Evolutionary conservation across 2,113 vertebrate genomes (phyloP).

Genomic region (Shinisaurus crocodilurus): DNA sequence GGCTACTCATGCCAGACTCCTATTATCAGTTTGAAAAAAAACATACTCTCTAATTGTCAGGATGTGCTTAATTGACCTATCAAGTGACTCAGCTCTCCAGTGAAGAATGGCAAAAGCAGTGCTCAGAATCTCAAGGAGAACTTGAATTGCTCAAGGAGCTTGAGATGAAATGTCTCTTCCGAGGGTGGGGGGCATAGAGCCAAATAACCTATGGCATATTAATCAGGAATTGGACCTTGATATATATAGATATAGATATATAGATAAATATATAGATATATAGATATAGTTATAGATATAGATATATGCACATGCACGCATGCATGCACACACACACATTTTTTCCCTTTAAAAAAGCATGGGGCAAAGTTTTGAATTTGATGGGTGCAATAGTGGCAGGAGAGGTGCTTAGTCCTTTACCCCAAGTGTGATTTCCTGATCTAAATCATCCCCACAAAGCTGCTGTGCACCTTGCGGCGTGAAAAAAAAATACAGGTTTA

Average conservation of each 20-base stretch:
- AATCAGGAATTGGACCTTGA: neutral
- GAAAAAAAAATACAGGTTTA: neutral
- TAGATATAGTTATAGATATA: no score
- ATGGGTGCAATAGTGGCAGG: neutral
- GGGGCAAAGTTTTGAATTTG: neutral
- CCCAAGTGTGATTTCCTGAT: neutral
- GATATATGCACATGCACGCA: no score
- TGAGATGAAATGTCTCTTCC: slow-evolving; percentile 54
- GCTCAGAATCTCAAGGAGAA: slow-evolving; percentile 68
- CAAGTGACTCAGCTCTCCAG: slow-evolving; percentile 52
- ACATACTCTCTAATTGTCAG: slow-evolving; percentile 35
- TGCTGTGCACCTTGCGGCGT: no score
- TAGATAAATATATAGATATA: no score
- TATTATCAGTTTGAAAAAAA: slow-evolving; percentile 54
- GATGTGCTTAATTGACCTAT: slow-evolving; percentile 66
- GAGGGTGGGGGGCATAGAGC: slow-evolving; percentile 36
- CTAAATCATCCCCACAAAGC: neutral
- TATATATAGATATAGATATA: neutral
- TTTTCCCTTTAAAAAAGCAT: neutral
- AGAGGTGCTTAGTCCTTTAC: neutral
- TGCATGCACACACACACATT: no score
- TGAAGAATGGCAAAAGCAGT: slow-evolving; percentile 46
- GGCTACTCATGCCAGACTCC: neutral
- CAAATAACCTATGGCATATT: neutral
- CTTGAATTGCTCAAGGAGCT: slow-evolving; percentile 60